Evolutionary conservation across 2,888 invertebrate species (phyloP).

Genomic region (Mythimna impura): DNA sequence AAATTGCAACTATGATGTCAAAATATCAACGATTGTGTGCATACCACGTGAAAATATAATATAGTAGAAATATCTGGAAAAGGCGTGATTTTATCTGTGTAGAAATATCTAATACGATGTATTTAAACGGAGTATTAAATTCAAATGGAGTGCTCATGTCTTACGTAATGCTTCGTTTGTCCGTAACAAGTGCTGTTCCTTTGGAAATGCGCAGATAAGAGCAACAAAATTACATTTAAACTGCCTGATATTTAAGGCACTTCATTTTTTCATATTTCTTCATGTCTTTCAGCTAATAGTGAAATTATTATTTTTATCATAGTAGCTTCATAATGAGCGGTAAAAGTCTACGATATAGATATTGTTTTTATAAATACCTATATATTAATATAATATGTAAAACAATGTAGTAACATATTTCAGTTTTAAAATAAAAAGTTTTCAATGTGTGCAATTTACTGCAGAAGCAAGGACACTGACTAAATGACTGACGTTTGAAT

Average conservation of each 20-base stretch:
- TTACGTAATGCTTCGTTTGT: not conserved
- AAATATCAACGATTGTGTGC: slow-evolving; percentile 25
- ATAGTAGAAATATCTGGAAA: slow-evolving; percentile 3
- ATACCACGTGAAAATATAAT: not conserved
- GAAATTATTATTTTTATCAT: slow-evolving; percentile 20
- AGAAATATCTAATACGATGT: not conserved
- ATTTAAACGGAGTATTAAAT: slow-evolving; percentile 34
- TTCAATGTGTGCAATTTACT: slow-evolving; percentile 53
- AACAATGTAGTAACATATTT: slow-evolving; percentile 23
- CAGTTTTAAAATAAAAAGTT: slow-evolving; percentile 39
- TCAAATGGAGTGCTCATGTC: slow-evolving; percentile 15
- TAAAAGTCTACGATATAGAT: slow-evolving; percentile 28
- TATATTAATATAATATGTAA: slow-evolving; percentile 28
- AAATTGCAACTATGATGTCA: not conserved
- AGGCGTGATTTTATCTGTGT: not conserved
- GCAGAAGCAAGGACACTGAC: slow-evolving; percentile 26
- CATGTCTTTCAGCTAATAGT: slow-evolving; percentile 12
- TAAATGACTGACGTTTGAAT: slow-evolving; percentile 32
- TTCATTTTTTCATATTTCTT: slow-evolving; percentile 20
- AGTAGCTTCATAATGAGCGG: slow-evolving; percentile 20
- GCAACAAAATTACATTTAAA: no score
- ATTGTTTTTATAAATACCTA: slow-evolving; percentile 30
- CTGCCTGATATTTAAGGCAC: not conserved
- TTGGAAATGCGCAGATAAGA: not conserved
- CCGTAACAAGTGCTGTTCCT: not conserved